phyloP scores from a whole-genome alignment of 2,113 vertebrate species.

The Micromys minutus region DNA sequence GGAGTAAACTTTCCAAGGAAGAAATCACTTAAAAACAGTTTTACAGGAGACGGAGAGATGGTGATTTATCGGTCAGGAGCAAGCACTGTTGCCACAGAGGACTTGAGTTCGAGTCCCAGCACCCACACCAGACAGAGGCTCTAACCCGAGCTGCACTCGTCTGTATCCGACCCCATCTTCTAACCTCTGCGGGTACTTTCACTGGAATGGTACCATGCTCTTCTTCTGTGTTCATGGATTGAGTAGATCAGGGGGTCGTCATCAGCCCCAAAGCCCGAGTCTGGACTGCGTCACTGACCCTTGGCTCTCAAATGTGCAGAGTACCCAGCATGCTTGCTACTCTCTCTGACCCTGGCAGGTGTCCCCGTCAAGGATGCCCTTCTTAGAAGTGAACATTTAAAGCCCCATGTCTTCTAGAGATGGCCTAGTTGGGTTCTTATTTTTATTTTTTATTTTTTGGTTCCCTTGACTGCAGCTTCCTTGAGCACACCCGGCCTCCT shows the following conservation, averaged over 20 bases:
- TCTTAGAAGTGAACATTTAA: not conserved
- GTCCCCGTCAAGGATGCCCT: rapidly evolving
- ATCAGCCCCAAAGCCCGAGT: not conserved
- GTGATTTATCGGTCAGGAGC: not conserved
- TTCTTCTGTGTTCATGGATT: not conserved
- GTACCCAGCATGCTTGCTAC: rapidly evolving
- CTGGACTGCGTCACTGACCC: not conserved
- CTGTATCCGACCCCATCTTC: not conserved
- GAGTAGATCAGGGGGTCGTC: constrained; percentile 45
- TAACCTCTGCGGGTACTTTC: not conserved
- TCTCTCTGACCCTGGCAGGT: rapidly evolving
- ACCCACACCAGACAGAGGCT: not conserved
- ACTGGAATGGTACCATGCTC: not conserved
- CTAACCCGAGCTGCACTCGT: no score
- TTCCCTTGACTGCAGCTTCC: not conserved
- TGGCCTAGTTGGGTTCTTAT: not conserved
- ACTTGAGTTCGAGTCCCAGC: not conserved
- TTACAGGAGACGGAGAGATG: not conserved
- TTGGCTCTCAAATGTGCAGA: rapidly evolving
- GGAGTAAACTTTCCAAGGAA: constrained; percentile 72
- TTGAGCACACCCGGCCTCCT: not conserved
- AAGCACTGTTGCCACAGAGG: not conserved
- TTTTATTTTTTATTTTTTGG: not conserved
- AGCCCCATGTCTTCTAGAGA: not conserved
- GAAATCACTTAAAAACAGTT: constrained; percentile 68